Base-by-base conservation (phyloP, 2,888 invertebrate genomes). In the Lycaena phlaeas region DNA sequence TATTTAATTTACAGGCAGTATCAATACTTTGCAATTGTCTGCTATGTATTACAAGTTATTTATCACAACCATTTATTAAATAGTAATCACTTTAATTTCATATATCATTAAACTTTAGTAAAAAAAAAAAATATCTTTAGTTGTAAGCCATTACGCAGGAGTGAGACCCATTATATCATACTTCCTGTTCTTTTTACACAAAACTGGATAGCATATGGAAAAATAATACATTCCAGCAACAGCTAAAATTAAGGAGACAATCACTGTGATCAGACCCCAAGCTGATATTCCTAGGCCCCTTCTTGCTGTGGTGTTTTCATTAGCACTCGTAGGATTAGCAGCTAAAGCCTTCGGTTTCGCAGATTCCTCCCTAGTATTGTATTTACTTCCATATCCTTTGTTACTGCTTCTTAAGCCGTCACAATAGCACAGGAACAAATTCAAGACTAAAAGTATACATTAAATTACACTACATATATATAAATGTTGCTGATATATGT, bases 131-230 rank as follows among this genome's bases (percentile, higher is more conserved):
- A n/a, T n/a, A n/a, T n/a, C 14, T 14, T 14, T 29, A 12, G 1
- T 11, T 3, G 15, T 2, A 4, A 3, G 22, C 3, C 12, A 17
- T n/a, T 34, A 34, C 1, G 84, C 75, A 48, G 68, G 67, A 1
- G 86, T 75, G 44, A 86, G 54, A 42, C 85, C 82, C 60, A 87
- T 87, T 57, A 86, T 82, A 49, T 87, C 85, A 65, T 87, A 88
- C 48, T 86, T 87, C 38, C 81, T 71, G 42, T 84, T 72, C 48
- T 85, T 85, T 48, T 85, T 81, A 51, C 89, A 90, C 34, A 90
- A 59, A 36, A 88, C 78, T 17, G 90, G 90, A 62, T 90, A 90
- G 53, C 90, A 90, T 51, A 90, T 84, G 18, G 88, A 85, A 46
- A 87, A 85, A 54, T 90, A 91, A 56, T 91, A 90, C 27, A 87